Conservation (phyloP, 2,888 invertebrate genomes). For the Thymelicus acteon region DNA sequence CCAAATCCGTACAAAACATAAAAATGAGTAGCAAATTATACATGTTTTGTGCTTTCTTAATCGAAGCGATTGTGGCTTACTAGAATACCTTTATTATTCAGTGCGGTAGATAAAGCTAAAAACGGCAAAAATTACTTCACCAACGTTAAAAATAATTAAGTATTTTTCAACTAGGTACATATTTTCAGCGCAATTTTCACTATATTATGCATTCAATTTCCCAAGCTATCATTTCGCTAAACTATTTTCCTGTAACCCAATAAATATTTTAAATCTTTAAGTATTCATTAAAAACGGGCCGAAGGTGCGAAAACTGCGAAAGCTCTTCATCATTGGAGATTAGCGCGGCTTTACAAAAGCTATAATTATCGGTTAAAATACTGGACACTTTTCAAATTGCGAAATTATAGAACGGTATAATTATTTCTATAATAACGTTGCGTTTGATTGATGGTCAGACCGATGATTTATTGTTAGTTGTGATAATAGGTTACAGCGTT, state of each 20-base stretch:
- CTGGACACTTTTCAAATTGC: conserved; percentile 43
- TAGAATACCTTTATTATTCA: too few species aligned
- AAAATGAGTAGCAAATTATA: too few species aligned
- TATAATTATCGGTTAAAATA: conserved; percentile 39
- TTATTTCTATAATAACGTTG: conserved; percentile 45
- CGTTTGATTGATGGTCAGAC: conserved; percentile 53
- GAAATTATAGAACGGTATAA: conserved; percentile 44
- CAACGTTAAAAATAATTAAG: too few species aligned
- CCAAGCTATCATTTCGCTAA: not conserved
- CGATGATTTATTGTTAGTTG: conserved; percentile 61
- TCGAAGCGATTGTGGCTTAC: too few species aligned
- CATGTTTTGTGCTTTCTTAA: too few species aligned
- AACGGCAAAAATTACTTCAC: too few species aligned
- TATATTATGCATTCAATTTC: not conserved
- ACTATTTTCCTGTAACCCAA: not conserved
- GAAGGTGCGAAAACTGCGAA: conserved; percentile 49
- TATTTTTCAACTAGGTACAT: too few species aligned
- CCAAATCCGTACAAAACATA: too few species aligned
- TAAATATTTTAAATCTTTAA: conserved; percentile 2
- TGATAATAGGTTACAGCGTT: conserved; percentile 25
- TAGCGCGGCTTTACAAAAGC: conserved; percentile 43
- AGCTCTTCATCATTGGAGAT: conserved; percentile 52
- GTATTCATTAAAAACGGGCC: conserved; percentile 22
- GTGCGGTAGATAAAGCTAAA: too few species aligned
- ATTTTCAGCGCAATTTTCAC: too few species aligned